phyloP scores from a whole-genome alignment of 64 coral and sea anemone genomes.

The Trachythela sp. region DNA sequence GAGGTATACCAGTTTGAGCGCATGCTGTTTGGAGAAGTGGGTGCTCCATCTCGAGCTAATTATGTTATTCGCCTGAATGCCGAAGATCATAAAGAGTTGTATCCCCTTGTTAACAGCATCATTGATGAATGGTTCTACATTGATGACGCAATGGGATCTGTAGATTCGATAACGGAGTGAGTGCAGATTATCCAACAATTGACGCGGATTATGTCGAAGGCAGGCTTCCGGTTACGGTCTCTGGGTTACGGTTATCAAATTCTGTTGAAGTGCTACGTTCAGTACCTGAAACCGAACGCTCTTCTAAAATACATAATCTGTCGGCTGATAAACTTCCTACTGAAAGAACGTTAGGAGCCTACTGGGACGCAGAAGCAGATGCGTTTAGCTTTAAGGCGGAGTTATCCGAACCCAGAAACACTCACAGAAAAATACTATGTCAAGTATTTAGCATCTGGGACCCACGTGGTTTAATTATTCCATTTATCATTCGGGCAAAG shows the following conservation, averaged over 20 bases:
- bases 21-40: slow-evolving; percentile 57
- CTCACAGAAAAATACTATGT: too few species aligned
- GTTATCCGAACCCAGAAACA: too few species aligned
- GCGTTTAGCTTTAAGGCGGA: too few species aligned
- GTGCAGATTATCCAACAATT: not conserved
- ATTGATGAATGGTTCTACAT: slow-evolving; percentile 30
- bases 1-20: slow-evolving; percentile 46
- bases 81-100: not conserved
- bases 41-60: slow-evolving; percentile 48
- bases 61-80: not conserved
- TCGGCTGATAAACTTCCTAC: too few species aligned
- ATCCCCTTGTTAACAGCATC: not conserved
- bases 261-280: not conserved
- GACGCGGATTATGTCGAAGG: not conserved
- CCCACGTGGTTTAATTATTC: too few species aligned
- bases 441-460: too few species aligned
- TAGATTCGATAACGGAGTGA: not conserved
- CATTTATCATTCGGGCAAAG: too few species aligned
- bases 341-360: too few species aligned
- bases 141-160: slow-evolving; percentile 41
- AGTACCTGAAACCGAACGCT: not conserved
- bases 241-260: slow-evolving; percentile 39
- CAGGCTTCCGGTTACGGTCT: slow-evolving; percentile 52
- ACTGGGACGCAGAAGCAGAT: too few species aligned
- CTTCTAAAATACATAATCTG: too few species aligned